Percentiles rank a stretch among this genome's conserved stretches.
phyloP scores from a whole-genome alignment of 1,140 invertebrate species.

The Carposina sasakii region DNA sequence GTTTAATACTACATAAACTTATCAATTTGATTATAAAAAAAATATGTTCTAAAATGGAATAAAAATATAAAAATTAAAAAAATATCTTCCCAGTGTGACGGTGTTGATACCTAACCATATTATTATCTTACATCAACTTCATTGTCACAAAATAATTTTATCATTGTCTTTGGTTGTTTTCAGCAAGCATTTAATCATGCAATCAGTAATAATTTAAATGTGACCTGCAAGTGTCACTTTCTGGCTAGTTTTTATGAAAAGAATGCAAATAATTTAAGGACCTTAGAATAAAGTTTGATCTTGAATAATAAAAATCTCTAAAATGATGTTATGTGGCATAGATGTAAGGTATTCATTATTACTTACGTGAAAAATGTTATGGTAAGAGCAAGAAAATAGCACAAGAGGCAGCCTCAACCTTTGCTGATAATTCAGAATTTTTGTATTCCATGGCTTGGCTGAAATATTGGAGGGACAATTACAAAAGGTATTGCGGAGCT shows the following conservation, averaged over 20 bases:
- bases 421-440: conserved; percentile 79
- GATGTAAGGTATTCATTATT: conserved; percentile 86
- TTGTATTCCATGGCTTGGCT: conserved; percentile 82
- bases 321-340: conserved; percentile 76
- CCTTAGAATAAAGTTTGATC: conserved; percentile 43
- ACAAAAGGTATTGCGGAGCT: conserved; percentile 84
- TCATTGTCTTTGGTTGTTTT: conserved; percentile 43
- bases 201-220: conserved; percentile 72
- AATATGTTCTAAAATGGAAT: too few species aligned
- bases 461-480: conserved; percentile 78
- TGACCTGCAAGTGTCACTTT: conserved; percentile 78
- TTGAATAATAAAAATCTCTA: conserved; percentile 40
- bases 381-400: conserved; percentile 82
- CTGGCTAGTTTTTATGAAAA: conserved; percentile 75
- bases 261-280: conserved; percentile 68
- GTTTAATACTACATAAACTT: too few species aligned
- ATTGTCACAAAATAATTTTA: too few species aligned
- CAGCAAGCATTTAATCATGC: conserved; percentile 80
- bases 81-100: too few species aligned
- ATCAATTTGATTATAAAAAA: too few species aligned
- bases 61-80: too few species aligned
- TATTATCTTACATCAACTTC: too few species aligned
- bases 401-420: conserved; percentile 79
- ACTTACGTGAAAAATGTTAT: conserved; percentile 85
- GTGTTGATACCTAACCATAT: too few species aligned